Percentiles rank a stretch among this genome's conserved stretches.
These are phyloP conservation scores for Cataglyphis altisquamis DNA, from an alignment of 2,888 invertebrate species.

Conservation along the genomic window DNA sequence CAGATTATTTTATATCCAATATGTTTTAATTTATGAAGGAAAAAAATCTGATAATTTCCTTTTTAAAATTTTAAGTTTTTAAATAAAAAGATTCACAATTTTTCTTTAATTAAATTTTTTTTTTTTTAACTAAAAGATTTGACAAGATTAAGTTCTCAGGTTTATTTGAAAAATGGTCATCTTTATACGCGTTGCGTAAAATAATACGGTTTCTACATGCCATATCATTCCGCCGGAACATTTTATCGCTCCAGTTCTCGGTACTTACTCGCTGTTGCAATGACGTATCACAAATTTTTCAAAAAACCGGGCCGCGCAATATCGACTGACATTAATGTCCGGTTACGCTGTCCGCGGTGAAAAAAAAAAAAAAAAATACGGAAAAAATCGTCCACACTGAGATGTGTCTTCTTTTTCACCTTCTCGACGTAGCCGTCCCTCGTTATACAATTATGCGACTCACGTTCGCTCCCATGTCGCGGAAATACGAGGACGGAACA, in stretches of 20 bases:
- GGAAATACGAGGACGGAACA: conserved; percentile 16
- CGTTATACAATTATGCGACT: conserved; percentile 55
- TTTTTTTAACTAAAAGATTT: not conserved
- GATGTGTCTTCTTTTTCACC: conserved; percentile 7
- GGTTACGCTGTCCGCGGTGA: not conserved
- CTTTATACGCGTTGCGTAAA: conserved; percentile 27
- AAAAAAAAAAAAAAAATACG: not conserved
- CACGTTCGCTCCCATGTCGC: conserved; percentile 37
- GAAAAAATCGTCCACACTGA: conserved; percentile 4
- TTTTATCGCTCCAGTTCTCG: conserved; percentile 11
- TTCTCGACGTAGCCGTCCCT: conserved; percentile 6
- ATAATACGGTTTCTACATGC: conserved; percentile 41
- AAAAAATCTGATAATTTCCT: not conserved
- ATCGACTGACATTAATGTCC: conserved; percentile 23
- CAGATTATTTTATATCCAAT: no score
- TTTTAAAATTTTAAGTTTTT: not conserved
- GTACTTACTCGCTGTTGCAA: conserved; percentile 14
- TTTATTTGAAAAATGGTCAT: conserved; percentile 16
- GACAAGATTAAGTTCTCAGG: not conserved
- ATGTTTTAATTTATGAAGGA: not conserved
- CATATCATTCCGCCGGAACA: not conserved
- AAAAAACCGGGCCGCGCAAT: conserved; percentile 33
- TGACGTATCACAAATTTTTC: conserved; percentile 47
- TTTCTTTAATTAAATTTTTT: not conserved
- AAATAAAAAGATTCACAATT: not conserved